Evolutionary conservation across 2,888 invertebrate species (phyloP).

Genomic region (Temnothorax rugatulus): DNA sequence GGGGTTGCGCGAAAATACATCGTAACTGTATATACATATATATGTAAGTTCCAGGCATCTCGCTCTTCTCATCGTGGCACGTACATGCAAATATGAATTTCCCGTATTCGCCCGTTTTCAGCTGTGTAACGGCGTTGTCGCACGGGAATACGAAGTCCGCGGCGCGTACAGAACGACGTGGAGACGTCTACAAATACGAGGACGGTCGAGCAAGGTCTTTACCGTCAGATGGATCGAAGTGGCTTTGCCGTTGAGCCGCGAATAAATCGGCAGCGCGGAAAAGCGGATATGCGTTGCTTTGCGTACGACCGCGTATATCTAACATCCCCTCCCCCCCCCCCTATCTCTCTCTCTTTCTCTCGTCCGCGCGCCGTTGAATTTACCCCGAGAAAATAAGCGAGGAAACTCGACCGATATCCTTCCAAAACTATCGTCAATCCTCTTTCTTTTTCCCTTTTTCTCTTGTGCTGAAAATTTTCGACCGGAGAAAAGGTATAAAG

Average conservation of each 20-base stretch:
- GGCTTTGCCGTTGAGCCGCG: constrained; percentile 69
- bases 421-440: constrained; percentile 21
- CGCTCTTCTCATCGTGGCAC: constrained; percentile 21
- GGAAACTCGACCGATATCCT: constrained; percentile 65
- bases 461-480: constrained; percentile 24
- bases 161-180: constrained; percentile 15
- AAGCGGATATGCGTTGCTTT: constrained; percentile 81
- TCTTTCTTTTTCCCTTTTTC: constrained; percentile 7
- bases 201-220: constrained; percentile 58
- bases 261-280: constrained; percentile 80
- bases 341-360: too few relatives aligned
- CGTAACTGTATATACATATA: constrained; percentile 4
- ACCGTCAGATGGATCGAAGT: constrained; percentile 59
- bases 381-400: constrained; percentile 28
- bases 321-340: constrained; percentile 16
- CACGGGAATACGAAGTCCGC: constrained; percentile 40
- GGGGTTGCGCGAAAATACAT: constrained; percentile 17
- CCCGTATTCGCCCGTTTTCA: constrained; percentile 50
- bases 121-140: constrained; percentile 52
- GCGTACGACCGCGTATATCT: constrained; percentile 61
- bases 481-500: constrained; percentile 28
- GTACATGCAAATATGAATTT: constrained; percentile 63
- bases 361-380: constrained; percentile 56
- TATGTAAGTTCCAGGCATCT: constrained; percentile 17
- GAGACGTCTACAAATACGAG: constrained; percentile 53